Evolutionary conservation across 2,113 vertebrate species (phyloP).

Genomic region (Vulpes vulpes): DNA sequence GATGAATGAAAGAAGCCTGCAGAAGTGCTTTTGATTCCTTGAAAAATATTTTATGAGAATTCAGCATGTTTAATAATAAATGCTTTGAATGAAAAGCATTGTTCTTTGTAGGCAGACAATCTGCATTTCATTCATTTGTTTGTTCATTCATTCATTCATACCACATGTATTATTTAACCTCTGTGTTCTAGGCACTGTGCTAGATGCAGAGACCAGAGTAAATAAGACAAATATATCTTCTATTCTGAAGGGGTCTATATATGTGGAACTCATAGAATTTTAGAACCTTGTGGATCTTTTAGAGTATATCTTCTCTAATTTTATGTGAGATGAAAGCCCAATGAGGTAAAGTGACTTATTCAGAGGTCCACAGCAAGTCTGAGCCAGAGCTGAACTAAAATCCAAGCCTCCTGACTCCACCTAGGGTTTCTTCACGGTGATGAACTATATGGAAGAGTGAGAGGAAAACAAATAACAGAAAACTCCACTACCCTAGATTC

Average conservation of each 20-base stretch:
- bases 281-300: slow-evolving; percentile 36
- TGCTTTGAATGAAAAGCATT: slow-evolving; percentile 49
- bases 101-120: slow-evolving; percentile 15
- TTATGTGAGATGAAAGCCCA: neutral
- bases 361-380: slow-evolving; percentile 24
- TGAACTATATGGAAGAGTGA: neutral
- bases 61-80: slow-evolving; percentile 18
- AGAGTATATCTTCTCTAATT: slow-evolving; percentile 7
- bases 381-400: slow-evolving; percentile 43
- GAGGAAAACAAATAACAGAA: neutral
- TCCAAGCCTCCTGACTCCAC: neutral
- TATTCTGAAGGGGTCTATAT: neutral
- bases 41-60: slow-evolving; percentile 30
- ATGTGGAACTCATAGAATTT: slow-evolving; percentile 34
- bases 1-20: slow-evolving; percentile 30
- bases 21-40: slow-evolving; percentile 59
- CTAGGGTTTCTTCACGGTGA: neutral
- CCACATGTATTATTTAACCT: slow-evolving; percentile 34
- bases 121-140: slow-evolving; percentile 20
- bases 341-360: slow-evolving; percentile 28
- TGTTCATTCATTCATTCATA: slow-evolving; percentile 18
- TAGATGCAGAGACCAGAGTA: slow-evolving; percentile 48
- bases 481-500: neutral
- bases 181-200: slow-evolving; percentile 52
- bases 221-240: neutral